Percentiles rank a stretch among this genome's conserved stretches.
phyloP scores from a whole-genome alignment of 2,113 vertebrate species.

The Thalassarche chlororhynchos region DNA sequence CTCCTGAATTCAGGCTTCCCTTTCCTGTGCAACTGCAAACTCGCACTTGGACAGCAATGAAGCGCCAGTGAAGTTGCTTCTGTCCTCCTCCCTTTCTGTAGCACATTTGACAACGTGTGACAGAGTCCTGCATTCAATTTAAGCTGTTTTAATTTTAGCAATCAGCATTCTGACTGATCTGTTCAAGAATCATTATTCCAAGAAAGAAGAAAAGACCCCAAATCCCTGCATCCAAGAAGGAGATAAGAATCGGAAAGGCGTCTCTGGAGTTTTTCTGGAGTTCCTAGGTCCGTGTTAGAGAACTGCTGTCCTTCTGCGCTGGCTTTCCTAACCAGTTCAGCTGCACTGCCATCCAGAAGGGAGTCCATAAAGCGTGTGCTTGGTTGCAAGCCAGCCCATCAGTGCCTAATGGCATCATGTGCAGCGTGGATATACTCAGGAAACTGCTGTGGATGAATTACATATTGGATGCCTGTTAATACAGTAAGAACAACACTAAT shows the following conservation, averaged over 20 bases:
- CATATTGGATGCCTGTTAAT: constrained; percentile 46
- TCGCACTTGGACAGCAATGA: not conserved
- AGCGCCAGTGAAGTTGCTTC: not conserved
- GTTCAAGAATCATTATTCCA: not conserved
- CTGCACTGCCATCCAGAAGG: not conserved
- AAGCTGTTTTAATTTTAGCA: constrained; percentile 22
- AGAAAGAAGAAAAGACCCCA: not conserved
- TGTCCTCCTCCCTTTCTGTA: not conserved
- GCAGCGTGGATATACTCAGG: not conserved
- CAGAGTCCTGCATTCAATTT: not conserved
- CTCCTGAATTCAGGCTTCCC: not conserved
- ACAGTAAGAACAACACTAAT: constrained; percentile 35
- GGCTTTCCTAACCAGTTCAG: not conserved
- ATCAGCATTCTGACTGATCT: not conserved
- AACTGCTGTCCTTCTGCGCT: not conserved
- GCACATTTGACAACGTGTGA: not conserved
- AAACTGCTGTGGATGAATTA: constrained; percentile 25
- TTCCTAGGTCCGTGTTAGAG: not conserved
- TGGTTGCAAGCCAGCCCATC: constrained; percentile 29
- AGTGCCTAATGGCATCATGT: constrained; percentile 29
- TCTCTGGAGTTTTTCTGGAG: not conserved
- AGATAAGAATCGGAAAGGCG: not conserved
- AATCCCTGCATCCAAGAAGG: not conserved
- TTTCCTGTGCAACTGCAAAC: not conserved
- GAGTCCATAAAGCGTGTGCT: not conserved